phyloP scores from a whole-genome alignment of 2,113 vertebrate species.

The Machaerirhynchus nigripectus region DNA sequence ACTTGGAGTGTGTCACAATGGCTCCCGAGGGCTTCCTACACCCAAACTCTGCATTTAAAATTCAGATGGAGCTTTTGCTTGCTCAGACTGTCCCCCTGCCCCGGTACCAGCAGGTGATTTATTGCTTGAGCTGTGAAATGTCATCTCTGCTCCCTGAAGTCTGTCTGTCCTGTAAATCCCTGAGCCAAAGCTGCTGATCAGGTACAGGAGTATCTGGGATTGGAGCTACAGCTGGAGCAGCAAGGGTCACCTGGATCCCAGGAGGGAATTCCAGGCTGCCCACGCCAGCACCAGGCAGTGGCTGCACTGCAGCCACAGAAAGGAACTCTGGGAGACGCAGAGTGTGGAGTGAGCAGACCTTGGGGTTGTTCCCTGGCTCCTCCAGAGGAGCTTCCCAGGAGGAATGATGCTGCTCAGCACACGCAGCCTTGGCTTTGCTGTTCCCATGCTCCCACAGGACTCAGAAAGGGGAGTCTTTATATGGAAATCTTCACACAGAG shows the following conservation, averaged over 20 bases:
- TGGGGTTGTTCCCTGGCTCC: neutral
- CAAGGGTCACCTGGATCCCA: neutral
- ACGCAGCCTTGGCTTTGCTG: rapidly evolving
- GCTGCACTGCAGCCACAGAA: neutral
- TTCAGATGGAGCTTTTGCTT: neutral
- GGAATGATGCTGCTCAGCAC: neutral
- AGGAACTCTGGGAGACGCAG: rapidly evolving
- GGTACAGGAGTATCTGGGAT: rapidly evolving
- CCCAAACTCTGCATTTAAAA: neutral
- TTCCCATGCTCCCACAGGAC: neutral
- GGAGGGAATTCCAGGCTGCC: neutral
- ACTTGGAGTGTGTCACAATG: neutral
- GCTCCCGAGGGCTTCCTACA: neutral
- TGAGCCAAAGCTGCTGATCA: neutral
- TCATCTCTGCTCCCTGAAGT: neutral
- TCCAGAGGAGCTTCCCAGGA: neutral
- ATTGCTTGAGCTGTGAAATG: neutral
- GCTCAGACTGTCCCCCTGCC: neutral
- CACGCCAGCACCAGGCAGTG: neutral
- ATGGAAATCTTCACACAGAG: neutral
- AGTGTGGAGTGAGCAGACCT: neutral
- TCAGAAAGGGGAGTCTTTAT: neutral
- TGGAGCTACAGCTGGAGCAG: neutral
- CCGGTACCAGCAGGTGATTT: neutral
- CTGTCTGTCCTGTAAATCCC: neutral